Evolutionary conservation across 2,888 invertebrate genomes (phyloP).

Genomic region (Stomorhina lunata): DNA sequence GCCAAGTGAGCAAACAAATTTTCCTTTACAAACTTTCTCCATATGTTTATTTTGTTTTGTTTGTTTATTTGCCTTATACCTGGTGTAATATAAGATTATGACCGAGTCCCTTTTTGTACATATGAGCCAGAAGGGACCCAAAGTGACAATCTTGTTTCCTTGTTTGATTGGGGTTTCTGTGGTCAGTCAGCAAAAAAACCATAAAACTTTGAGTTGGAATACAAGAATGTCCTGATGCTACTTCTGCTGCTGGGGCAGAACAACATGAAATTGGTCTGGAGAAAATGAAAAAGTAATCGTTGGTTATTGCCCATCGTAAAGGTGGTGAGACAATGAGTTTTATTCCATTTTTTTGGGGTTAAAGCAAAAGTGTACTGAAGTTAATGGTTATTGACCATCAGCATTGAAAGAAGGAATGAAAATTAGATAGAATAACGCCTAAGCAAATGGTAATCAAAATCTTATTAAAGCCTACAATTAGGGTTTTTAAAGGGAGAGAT

Average conservation of each 20-base stretch:
- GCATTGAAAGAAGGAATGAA: no score
- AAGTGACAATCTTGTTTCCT: constrained; percentile 64
- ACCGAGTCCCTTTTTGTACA: constrained; percentile 54
- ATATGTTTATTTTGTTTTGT: background rate
- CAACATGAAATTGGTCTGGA: constrained; percentile 45
- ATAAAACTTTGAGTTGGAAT: constrained; percentile 2
- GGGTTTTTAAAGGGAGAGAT: no score
- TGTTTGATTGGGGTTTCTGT: constrained; percentile 63
- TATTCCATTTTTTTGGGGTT: background rate
- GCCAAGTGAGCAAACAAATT: no score
- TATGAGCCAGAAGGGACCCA: constrained; percentile 52
- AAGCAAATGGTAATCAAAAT: constrained; percentile 59
- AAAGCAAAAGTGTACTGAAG: constrained; percentile 57
- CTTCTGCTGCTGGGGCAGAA: no score
- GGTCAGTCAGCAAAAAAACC: constrained; percentile 49
- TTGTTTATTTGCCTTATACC: no score
- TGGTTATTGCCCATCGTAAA: constrained; percentile 26
- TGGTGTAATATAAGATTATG: constrained; percentile 48
- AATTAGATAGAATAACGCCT: no score
- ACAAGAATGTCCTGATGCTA: no score
- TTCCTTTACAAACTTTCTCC: constrained; percentile 7
- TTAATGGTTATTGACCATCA: constrained; percentile 61
- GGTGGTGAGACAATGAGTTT: constrained; percentile 25
- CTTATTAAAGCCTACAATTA: constrained; percentile 54
- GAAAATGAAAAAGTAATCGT: constrained; percentile 55